Evolutionary conservation across 2,113 vertebrate species (phyloP).

Genomic region (Cisticola juncidis): DNA sequence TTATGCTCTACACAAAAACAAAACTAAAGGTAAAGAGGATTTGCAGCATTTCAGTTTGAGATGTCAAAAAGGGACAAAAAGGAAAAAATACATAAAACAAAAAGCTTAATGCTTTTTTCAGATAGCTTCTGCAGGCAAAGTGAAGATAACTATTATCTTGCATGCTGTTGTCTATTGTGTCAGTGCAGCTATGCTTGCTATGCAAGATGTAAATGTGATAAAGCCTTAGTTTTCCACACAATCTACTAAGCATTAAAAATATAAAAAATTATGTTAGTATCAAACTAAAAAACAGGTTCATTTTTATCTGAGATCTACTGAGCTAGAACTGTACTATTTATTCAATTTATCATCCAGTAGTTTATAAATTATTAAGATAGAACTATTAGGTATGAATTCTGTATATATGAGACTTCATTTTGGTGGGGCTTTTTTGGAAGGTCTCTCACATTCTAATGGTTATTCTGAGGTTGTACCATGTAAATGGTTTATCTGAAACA

Average conservation of each 20-base stretch:
- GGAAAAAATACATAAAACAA: neutral
- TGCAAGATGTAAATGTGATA: neutral
- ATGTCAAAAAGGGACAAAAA: neutral
- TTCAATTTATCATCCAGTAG: neutral
- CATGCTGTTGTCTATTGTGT: neutral
- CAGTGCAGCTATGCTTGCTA: neutral
- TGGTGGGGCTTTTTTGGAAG: fast-evolving
- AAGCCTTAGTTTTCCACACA: neutral
- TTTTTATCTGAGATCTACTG: neutral
- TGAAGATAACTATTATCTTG: neutral
- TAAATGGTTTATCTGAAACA: neutral
- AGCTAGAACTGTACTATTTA: neutral
- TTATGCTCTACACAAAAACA: neutral
- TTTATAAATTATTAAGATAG: neutral
- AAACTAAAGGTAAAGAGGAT: neutral
- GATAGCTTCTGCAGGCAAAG: neutral
- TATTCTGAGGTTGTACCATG: neutral
- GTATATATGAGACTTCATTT: neutral
- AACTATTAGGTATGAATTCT: neutral
- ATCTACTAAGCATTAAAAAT: neutral
- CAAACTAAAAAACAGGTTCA: neutral
- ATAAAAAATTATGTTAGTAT: neutral
- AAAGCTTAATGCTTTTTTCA: neutral
- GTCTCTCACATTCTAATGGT: neutral
- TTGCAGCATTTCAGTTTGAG: neutral